Percentiles rank a stretch among this genome's conserved stretches.
Evolutionary conservation across 2,888 invertebrate species (phyloP).

Genomic region (Drosophila nr. medialis): DNA sequence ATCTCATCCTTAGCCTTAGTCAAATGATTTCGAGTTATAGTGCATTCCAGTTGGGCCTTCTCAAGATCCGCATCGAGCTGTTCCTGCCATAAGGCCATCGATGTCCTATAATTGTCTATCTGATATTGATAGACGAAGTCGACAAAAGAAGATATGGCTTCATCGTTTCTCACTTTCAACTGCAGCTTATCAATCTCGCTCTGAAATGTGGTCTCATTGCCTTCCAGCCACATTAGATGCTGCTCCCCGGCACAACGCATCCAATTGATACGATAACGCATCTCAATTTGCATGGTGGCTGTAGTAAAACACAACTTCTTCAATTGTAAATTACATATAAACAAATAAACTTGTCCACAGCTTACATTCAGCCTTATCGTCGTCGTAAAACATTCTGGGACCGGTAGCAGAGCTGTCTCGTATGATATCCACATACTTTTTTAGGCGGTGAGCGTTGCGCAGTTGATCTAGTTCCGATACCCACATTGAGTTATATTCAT

Average conservation of each 20-base stretch:
- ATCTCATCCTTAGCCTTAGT: conserved; percentile 45
- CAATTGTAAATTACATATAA: not conserved
- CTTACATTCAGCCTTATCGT: conserved; percentile 3
- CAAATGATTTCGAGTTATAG: conserved; percentile 7
- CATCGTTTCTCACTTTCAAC: not conserved
- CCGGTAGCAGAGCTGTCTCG: not conserved
- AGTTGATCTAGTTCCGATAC: not conserved
- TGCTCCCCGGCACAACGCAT: conserved; percentile 48
- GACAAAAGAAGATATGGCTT: not conserved
- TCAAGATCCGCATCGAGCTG: conserved; percentile 52
- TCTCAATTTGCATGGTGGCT: conserved; percentile 46
- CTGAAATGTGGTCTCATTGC: conserved; percentile 22
- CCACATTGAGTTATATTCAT: conserved; percentile 34
- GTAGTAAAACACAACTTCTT: not conserved
- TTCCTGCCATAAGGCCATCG: conserved; percentile 42
- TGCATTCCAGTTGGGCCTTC: conserved; percentile 35
- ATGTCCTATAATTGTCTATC: conserved; percentile 5
- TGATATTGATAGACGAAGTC: conserved; percentile 19
- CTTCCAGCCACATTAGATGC: conserved; percentile 1
- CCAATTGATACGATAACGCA: conserved; percentile 59
- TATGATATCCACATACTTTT: no score
- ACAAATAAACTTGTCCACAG: not conserved
- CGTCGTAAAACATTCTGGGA: not conserved
- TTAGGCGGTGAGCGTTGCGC: fast-evolving
- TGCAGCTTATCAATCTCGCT: conserved; percentile 18